phyloP scores from a whole-genome alignment of 2,888 invertebrate genomes.

The Drosophila crucigera region DNA sequence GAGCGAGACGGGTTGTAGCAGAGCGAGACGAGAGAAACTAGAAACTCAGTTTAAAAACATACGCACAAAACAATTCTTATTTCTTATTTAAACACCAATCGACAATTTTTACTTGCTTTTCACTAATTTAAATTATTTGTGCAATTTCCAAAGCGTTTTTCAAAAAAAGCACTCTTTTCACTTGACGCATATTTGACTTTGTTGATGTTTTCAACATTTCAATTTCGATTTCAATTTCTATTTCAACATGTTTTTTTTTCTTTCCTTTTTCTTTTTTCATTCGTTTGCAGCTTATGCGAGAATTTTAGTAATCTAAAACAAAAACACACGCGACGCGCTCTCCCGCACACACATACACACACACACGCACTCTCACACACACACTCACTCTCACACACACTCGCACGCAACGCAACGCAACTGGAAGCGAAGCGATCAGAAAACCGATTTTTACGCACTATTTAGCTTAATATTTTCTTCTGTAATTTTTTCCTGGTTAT shows the following conservation, averaged over 20 bases:
- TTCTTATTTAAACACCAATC: conserved; percentile 9
- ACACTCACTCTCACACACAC: conserved; percentile 14
- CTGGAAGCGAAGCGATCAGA: conserved; percentile 60
- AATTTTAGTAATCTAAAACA: conserved; percentile 68
- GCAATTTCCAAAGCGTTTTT: conserved; percentile 30
- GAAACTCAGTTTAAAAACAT: conserved; percentile 11
- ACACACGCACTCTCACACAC: neutral
- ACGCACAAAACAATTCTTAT: conserved; percentile 34
- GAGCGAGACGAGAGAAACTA: conserved; percentile 6
- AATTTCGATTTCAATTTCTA: conserved; percentile 45
- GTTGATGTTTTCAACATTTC: conserved; percentile 60
- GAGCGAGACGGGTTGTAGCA: neutral
- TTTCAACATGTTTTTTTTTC: conserved; percentile 67
- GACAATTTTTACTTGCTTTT: neutral
- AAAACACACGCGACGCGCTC: conserved; percentile 52
- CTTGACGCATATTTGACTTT: conserved; percentile 27
- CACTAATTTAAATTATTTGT: conserved; percentile 21
- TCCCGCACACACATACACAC: conserved; percentile 11
- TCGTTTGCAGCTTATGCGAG: conserved; percentile 43
- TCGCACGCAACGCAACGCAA: conserved; percentile 47
- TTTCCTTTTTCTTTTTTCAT: conserved; percentile 5
- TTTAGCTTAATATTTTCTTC: conserved; percentile 62
- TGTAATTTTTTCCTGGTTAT: conserved; percentile 39
- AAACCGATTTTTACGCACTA: conserved; percentile 78
- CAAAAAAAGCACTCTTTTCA: conserved; percentile 45